Evolutionary conservation across 2,797 vertebrate species (phyloP), one percentile per base, ranked within the genome.

Genomic region (Helarctos malayanus): DNA sequence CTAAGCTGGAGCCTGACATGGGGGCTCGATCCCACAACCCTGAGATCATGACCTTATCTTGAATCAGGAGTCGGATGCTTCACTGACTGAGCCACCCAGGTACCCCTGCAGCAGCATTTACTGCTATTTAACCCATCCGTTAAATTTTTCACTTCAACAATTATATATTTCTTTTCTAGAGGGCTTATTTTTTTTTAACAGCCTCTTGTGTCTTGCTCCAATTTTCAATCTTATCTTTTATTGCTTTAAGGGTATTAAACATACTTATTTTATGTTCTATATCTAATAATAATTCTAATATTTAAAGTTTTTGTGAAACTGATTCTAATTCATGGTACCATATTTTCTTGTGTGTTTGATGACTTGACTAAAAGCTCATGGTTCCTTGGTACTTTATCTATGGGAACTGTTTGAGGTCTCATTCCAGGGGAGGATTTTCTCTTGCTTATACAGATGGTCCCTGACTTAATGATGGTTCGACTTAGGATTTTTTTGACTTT

Each of bases 251-350:
- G 4, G 73, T n/a, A 63, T 63, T 52, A 71, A 69, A 91, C 41
- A 85, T 19, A 54, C 10, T 47, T 57, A 85, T 95, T 95, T 95
- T 92, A 73, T 88, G 57, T 54, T 91, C 65, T 88, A 3, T 56
- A 27, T 41, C 71, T 79, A 54, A 80, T 59, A n/a, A 65, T 18
- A 47, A 79, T 86, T 79, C 45, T 86, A 83, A 32, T 89, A 59
- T 52, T 52, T 52, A 41, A 76, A 57, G n/a, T 38, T 88, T 88
- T 88, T 76, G 76, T 49, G n/a, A 83, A 61, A 83, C 9, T 68
- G 32, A 59, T 3, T 88, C n/a, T 92, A 27, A 75, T 27, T 78
- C 21, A 21, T 35, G 10, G 11, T 85, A 56, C 19, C 41, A 78
- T 85, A 54, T 65, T 92, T 85, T 61, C 57, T 61, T 86, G 14